phyloP scores from a whole-genome alignment of 2,113 vertebrate genomes.

The Lagopus leucura region DNA sequence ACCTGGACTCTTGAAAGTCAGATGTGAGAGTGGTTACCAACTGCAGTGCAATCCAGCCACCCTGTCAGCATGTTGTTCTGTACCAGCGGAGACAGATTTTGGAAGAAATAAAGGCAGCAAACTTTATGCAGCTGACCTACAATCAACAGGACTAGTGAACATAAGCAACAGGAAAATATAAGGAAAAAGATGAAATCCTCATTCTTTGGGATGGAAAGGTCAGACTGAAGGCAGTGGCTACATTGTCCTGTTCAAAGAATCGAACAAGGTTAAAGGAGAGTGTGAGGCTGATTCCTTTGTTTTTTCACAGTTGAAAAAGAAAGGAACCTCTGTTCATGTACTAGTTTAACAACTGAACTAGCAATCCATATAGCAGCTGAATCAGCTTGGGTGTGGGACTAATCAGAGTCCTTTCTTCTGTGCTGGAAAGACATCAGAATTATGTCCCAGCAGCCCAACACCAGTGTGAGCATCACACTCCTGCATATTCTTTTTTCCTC shows the following conservation, averaged over 20 bases:
- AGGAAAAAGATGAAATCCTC: background rate
- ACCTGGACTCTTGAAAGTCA: background rate
- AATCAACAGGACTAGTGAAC: background rate
- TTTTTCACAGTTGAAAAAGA: background rate
- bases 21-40: rapidly evolving
- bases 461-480: background rate
- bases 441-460: background rate
- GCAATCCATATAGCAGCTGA: background rate
- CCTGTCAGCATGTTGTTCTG: background rate
- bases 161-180: background rate
- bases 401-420: background rate
- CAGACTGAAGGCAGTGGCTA: background rate
- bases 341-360: background rate
- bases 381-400: background rate
- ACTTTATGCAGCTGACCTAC: background rate
- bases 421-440: background rate
- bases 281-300: background rate
- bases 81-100: background rate
- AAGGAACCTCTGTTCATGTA: background rate
- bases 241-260: background rate
- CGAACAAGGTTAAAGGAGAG: background rate
- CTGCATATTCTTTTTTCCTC: background rate
- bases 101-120: background rate
- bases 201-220: background rate
- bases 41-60: background rate